Evolutionary conservation across 2,888 invertebrate species (phyloP).

Genomic region (Aspidapion aeneum): DNA sequence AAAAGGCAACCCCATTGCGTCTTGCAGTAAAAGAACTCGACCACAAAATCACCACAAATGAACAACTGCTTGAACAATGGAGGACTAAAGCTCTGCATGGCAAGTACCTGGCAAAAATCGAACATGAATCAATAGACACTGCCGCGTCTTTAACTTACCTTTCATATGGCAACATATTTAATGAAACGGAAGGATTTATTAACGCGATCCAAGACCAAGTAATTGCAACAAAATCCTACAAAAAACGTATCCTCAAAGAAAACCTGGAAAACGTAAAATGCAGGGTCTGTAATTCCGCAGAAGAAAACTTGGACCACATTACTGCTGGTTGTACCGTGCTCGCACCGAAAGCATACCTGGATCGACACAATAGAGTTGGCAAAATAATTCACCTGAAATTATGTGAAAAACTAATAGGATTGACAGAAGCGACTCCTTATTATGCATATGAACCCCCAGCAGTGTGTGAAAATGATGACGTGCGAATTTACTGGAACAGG

Average conservation of each 20-base stretch:
- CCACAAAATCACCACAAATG: background rate
- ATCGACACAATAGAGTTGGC: background rate
- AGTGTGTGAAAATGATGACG: background rate
- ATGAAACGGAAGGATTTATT: background rate
- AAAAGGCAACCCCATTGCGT: background rate
- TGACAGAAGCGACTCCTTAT: background rate
- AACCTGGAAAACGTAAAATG: background rate
- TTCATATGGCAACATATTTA: background rate
- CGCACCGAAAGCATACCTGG: background rate
- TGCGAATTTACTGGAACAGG: background rate
- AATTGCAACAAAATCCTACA: background rate
- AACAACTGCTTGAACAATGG: background rate
- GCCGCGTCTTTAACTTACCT: background rate
- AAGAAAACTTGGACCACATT: constrained; percentile 2
- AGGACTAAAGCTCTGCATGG: background rate
- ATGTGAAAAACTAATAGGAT: background rate
- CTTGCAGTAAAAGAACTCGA: background rate
- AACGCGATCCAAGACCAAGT: constrained; percentile 1
- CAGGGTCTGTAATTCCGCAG: background rate
- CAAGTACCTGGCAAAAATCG: background rate
- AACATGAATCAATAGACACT: background rate
- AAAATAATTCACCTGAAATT: background rate
- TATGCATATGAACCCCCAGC: background rate
- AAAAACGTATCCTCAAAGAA: background rate
- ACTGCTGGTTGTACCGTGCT: background rate